Base-by-base conservation (phyloP, 1,140 invertebrate genomes). In the Tetramorium parvispinum region DNA sequence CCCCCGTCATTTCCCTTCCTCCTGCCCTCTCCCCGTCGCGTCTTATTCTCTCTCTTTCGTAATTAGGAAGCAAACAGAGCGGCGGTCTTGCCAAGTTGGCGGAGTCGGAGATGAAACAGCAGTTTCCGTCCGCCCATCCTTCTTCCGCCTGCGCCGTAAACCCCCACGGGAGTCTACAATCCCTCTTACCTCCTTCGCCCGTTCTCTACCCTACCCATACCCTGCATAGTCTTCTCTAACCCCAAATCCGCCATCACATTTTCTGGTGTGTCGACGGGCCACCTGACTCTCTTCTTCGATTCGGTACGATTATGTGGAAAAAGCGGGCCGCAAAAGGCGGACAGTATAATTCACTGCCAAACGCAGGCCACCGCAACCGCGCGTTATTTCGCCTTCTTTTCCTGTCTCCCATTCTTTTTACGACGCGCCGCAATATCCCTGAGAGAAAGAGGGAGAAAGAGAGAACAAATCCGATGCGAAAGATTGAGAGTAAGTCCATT, bases 11-110 rank as follows among this genome's bases (percentile, higher is more conserved):
- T 65, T 81, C 27, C 66, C 76, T 66, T 68, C 59, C 87, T 53
- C 43, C 11, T 7, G 16, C 57, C 55, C 70, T 55, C 10, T 51
- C 70, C 53, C 57, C 32, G 43, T 46, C 53, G 68, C 68, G 83
- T 87, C 86, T 86, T 89, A 90, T 90, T 91, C 91, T 81, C 88
- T 91, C 87, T 89, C 85, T 82, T 89, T 87, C 87, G 91, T 93
- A 93, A 93, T 93, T 93, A 93, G 92, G 92, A 90, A 93, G 92
- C 92, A 93, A 92, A 92, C 92, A 93, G 92, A 87, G 66, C 87
- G 90, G 89, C 83, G 87, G 90, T 92, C 92, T 92, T 92, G 92
- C 92, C 92, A 93, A 93, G 88, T 92, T 93, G 92, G 92, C 92
- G 90, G 75, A 92, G 88, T 92, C 90, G 68, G 90, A 89, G 92